A percentile compares a stretch with the other conserved stretches of the same genome.
Evolutionary conservation across 35 echinoderm and acorn worm species (phyloP).

Genomic region (Diadema setosum): DNA sequence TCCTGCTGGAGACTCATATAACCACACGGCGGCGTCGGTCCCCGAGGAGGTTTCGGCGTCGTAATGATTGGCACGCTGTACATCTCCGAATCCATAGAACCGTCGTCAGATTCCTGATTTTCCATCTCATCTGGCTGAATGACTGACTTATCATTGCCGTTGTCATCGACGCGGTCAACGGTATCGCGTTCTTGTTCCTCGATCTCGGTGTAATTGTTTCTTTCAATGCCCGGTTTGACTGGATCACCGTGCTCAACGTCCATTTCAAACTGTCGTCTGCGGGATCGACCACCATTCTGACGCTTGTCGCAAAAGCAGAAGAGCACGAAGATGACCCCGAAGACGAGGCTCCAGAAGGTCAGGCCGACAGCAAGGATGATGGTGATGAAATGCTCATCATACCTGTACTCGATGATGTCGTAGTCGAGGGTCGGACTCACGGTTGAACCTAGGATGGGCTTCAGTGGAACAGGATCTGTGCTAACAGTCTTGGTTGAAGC

Average conservation of each 20-base stretch:
- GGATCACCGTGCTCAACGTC: background rate
- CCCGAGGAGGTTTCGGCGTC: background rate
- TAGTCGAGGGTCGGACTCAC: background rate
- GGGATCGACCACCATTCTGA: background rate
- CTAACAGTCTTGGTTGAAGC: too few relatives aligned
- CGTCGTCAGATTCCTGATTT: background rate
- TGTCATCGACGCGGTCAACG: background rate
- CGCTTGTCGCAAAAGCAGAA: constrained; percentile 6
- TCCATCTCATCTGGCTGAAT: background rate
- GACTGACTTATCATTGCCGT: background rate
- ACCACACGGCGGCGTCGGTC: background rate
- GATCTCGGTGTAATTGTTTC: background rate
- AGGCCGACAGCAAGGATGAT: background rate
- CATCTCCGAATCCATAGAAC: background rate
- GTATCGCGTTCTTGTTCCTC: background rate
- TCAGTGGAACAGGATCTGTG: too few relatives aligned
- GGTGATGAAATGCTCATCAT: constrained; percentile 2
- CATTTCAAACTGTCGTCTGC: background rate
- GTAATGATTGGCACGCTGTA: background rate
- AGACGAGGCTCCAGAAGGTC: background rate
- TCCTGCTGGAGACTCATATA: constrained; percentile 9
- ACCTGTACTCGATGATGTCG: constrained; percentile 3
- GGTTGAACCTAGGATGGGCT: too few relatives aligned
- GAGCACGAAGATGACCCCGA: background rate
- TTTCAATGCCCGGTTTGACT: background rate